phyloP scores from a whole-genome alignment of 2,797 vertebrate genomes.

The Sebastes ruberrimus region DNA sequence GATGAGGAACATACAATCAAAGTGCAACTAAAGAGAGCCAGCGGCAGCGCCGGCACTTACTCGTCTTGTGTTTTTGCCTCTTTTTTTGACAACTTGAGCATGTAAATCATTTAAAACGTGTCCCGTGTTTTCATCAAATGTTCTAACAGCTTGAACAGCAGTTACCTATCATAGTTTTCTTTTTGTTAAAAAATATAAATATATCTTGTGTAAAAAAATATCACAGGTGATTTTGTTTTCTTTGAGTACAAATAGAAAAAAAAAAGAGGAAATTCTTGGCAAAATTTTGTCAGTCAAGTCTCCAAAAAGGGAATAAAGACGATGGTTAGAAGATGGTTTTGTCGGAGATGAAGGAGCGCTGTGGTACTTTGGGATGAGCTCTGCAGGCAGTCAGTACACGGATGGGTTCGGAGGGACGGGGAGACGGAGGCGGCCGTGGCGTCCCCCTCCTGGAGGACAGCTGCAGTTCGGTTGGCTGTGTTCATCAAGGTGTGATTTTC shows the following conservation, averaged over 20 bases:
- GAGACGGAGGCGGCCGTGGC: neutral
- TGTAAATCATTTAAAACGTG: constrained; percentile 10
- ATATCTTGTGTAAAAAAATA: constrained; percentile 88
- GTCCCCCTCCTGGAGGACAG: constrained; percentile 39
- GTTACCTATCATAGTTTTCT: constrained; percentile 61
- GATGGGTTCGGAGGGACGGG: neutral
- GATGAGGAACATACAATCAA: constrained; percentile 68
- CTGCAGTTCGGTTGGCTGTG: constrained; percentile 46
- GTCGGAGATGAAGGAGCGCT: constrained; percentile 14
- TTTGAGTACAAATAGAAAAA: constrained; percentile 80
- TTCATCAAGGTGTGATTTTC: constrained; percentile 40
- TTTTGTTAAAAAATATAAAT: constrained; percentile 86
- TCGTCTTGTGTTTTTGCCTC: constrained; percentile 38
- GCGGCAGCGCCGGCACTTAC: constrained; percentile 20
- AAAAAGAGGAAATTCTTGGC: constrained; percentile 55
- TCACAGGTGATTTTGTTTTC: constrained; percentile 69
- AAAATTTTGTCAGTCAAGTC: constrained; percentile 54
- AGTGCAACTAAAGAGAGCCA: constrained; percentile 75
- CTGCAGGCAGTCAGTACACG: constrained; percentile 33
- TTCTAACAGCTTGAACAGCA: constrained; percentile 66
- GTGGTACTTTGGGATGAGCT: constrained; percentile 72
- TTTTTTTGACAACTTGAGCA: constrained; percentile 35
- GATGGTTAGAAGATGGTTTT: constrained; percentile 36
- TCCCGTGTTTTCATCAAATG: constrained; percentile 37
- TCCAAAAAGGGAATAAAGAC: constrained; percentile 49